Evolutionary conservation across 2,888 invertebrate species (phyloP).

Genomic region (Auanema sp.): DNA sequence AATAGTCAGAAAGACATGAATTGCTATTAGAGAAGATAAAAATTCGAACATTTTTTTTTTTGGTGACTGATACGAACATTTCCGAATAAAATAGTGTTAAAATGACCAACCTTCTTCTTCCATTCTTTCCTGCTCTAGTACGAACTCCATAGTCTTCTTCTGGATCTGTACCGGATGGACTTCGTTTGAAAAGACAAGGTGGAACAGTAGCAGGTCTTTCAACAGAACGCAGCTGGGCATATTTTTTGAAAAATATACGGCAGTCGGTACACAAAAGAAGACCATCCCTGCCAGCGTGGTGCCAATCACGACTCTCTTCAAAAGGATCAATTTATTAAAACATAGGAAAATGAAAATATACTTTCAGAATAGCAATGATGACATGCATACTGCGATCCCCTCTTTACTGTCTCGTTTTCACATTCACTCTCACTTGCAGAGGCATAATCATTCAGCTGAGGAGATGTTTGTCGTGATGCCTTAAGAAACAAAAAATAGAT

Average conservation of each 20-base stretch:
- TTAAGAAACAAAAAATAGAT: background rate
- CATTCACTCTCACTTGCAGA: slow-evolving; percentile 69
- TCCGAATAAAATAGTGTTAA: too few species aligned
- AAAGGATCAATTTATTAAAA: slow-evolving; percentile 24
- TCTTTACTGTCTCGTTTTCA: slow-evolving; percentile 74
- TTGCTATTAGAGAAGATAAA: too few species aligned
- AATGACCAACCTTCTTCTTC: slow-evolving; percentile 16
- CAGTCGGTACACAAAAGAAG: slow-evolving; percentile 78
- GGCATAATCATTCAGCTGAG: slow-evolving; percentile 71
- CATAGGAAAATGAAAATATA: background rate
- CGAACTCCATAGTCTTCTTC: slow-evolving; percentile 45
- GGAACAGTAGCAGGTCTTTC: slow-evolving; percentile 65
- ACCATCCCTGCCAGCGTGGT: slow-evolving; percentile 76
- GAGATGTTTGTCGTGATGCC: slow-evolving; percentile 64
- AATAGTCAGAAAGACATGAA: too few species aligned
- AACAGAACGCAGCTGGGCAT: slow-evolving; percentile 73
- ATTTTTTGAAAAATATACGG: slow-evolving; percentile 77
- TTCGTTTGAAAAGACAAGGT: slow-evolving; percentile 64
- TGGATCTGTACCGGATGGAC: slow-evolving; percentile 23
- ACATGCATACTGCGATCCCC: slow-evolving; percentile 74
- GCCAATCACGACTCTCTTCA: slow-evolving; percentile 76
- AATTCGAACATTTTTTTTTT: too few species aligned
- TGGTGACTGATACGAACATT: too few species aligned
- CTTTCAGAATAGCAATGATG: slow-evolving; percentile 76
- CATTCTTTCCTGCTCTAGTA: slow-evolving; percentile 45